Evolutionary conservation across 2,888 invertebrate genomes (phyloP), one percentile per base, ranked within the genome.

Genomic region (Lycia hirtaria): DNA sequence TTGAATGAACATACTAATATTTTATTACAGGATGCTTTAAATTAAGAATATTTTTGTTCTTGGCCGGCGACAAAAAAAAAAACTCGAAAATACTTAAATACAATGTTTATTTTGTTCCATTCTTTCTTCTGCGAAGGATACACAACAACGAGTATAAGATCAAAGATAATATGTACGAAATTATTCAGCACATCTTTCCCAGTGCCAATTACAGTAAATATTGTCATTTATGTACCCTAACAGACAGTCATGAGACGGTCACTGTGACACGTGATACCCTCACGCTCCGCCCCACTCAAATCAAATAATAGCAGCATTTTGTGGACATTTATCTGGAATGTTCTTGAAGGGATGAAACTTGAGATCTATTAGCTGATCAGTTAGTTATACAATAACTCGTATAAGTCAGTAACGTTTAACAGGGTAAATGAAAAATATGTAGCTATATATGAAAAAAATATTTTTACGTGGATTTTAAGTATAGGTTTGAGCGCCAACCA

Each of bases 291-390:
- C 86, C 83, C 74, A 73, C 69, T 71, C 69, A 74, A 81, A 86
- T 85, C 83, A 79, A 85, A 88, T 88, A 88, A 87, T 83, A 85
- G 73, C 75, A 84, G 84, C 80, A 81, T 74, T 68, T 73, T 64
- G 68, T 63, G 67, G 69, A 75, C 74, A 65, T 69, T 75, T 72
- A 75, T 76, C 73, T 53, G 54, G 56, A 72, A 68, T 65, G 62
- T 54, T 69, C 65, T 71, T 68, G 65, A 56, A 63, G 71, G 75
- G 71, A 68, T 62, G 67, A 62, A 67, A 67, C 44, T 62, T 59
- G 62, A 63, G 60, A 53, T 20, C 40, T 26, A 51, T 56, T 45
- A 47, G 24, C 26, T 19, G n/a, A 24, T 15, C 28, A n/a, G n/a
- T 19, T 10, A 28, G 17, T 1, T 3, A 35, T 17, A 2, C 2